Conservation (phyloP, 2,888 invertebrate species). For the Ischnura elegans region DNA sequence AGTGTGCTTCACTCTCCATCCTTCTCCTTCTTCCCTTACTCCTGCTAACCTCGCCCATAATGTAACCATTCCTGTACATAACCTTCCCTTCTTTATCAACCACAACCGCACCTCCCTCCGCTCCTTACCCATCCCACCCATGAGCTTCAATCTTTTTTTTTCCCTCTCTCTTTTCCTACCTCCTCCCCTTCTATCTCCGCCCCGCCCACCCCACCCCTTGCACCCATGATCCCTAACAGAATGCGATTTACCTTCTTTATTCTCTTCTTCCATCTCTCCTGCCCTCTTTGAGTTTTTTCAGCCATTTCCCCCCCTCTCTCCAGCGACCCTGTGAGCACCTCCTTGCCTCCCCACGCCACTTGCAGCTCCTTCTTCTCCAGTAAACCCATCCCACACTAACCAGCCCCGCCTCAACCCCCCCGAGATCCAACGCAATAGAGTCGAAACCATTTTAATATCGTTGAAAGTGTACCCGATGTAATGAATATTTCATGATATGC, state of each 20-base stretch:
- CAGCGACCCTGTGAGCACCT: not conserved
- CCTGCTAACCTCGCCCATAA: conserved; percentile 34
- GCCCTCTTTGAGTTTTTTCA: not conserved
- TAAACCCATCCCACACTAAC: not conserved
- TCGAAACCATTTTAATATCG: conserved; percentile 67
- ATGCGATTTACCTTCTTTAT: conserved; percentile 66
- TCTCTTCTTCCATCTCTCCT: conserved; percentile 38
- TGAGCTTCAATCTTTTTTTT: conserved; percentile 44
- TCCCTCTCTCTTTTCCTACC: not conserved
- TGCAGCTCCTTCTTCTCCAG: no score
- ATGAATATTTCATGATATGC: conserved; percentile 67
- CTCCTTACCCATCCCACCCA: not conserved
- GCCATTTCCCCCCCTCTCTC: conserved; percentile 15
- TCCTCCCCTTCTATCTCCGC: not conserved
- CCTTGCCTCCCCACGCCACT: not conserved
- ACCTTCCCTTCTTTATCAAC: conserved; percentile 44
- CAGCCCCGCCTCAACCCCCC: not conserved
- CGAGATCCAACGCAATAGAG: conserved; percentile 65
- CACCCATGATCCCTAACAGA: conserved; percentile 61
- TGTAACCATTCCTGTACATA: conserved; percentile 41
- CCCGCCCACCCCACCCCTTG: not conserved
- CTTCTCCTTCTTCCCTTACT: not conserved
- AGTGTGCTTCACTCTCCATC: not conserved
- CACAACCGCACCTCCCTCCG: not conserved
- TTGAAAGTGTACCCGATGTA: conserved; percentile 67